Evolutionary conservation across 2,888 invertebrate species (phyloP).

Genomic region (Leptinotarsa haldemani): DNA sequence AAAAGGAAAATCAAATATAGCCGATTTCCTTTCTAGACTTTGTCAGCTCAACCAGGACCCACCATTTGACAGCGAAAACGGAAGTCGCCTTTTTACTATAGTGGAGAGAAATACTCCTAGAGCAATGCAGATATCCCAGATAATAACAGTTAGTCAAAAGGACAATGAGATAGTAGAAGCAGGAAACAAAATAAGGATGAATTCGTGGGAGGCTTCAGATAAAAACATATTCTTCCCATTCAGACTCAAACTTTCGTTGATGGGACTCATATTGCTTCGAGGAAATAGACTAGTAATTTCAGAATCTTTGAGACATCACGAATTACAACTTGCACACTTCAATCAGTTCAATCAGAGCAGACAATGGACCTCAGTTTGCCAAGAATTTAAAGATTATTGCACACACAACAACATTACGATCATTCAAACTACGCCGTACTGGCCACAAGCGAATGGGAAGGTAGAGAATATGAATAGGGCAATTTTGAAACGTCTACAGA

Average conservation of each 20-base stretch:
- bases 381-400: constrained; percentile 42
- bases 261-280: constrained; percentile 45
- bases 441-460: constrained; percentile 53
- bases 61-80: constrained; percentile 43
- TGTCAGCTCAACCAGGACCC: constrained; percentile 28
- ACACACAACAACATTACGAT: constrained; percentile 31
- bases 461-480: constrained; percentile 54
- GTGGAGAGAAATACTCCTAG: constrained; percentile 39
- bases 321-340: constrained; percentile 43
- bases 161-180: constrained; percentile 33
- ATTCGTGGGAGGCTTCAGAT: constrained; percentile 39
- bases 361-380: constrained; percentile 42
- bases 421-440: constrained; percentile 40
- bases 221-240: constrained; percentile 44
- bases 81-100: constrained; percentile 43
- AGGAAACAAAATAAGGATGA: constrained; percentile 30
- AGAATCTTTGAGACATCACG: constrained; percentile 23
- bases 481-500: constrained; percentile 28
- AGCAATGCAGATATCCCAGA: constrained; percentile 39
- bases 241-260: constrained; percentile 38
- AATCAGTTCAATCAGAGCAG: constrained; percentile 37
- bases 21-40: constrained; percentile 50
- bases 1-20: constrained; percentile 50
- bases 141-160: constrained; percentile 32
- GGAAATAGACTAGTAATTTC: constrained; percentile 48